These are phyloP conservation scores for Styela clava DNA, from an alignment of 23 tunicate species.

Conservation along the genomic window DNA sequence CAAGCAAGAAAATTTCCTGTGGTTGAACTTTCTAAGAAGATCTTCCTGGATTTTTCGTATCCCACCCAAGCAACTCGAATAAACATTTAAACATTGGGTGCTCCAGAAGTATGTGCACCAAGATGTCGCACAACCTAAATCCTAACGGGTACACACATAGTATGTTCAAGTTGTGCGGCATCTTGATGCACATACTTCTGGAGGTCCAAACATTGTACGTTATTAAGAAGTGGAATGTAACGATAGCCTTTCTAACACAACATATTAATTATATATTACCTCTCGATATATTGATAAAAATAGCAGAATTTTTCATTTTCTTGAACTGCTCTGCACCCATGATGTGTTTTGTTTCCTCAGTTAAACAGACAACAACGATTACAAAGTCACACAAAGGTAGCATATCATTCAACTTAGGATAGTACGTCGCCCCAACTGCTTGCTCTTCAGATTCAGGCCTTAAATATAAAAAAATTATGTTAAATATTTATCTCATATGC, in stretches of 20 bases:
- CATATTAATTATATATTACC: conserved; percentile 22
- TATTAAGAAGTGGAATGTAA: too few relatives aligned
- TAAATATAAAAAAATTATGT: background rate
- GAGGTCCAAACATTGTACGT: too few relatives aligned
- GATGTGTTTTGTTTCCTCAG: conserved; percentile 65
- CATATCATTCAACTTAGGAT: conserved; percentile 56
- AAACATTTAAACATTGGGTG: background rate
- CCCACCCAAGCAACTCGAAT: too few relatives aligned
- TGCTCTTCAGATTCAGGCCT: conserved; percentile 30
- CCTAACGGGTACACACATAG: background rate
- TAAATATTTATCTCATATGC: background rate
- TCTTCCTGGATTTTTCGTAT: too few relatives aligned
- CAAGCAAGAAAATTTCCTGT: too few relatives aligned
- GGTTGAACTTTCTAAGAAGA: too few relatives aligned
- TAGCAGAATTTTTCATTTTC: conserved; percentile 69
- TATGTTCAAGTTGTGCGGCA: background rate
- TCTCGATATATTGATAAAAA: conserved; percentile 68
- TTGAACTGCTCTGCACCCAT: conserved; percentile 63
- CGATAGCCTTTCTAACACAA: background rate
- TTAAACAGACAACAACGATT: conserved; percentile 41
- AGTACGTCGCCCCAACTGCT: conserved; percentile 53
- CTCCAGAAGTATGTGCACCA: background rate
- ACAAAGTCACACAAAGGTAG: conserved; percentile 83
- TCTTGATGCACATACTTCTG: background rate
- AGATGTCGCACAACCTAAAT: background rate